Base-by-base conservation (phyloP, 2,113 vertebrate genomes). In the Phylloscopus trochilus region DNA sequence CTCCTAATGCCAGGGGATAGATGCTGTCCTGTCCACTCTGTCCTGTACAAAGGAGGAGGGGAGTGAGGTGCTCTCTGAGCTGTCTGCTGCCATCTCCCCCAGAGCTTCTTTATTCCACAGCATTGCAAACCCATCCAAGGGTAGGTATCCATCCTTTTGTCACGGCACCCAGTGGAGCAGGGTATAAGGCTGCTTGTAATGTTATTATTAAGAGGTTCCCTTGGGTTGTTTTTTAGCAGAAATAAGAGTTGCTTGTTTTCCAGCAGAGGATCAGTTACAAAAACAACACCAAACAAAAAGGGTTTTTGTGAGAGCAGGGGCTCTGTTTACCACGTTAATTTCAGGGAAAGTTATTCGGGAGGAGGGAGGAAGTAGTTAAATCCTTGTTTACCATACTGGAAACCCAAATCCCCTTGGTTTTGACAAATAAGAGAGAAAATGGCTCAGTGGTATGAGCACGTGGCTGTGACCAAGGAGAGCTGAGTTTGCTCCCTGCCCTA, bases 291-390 rank as follows among this genome's bases (percentile, higher is more conserved):
- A 83, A 87, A 58, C 47, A 92, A 80, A 93, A 92, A 59, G 60
- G 39, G 6, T 15, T 92, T 92, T 87, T 62, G 41, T 85, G 51
- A 85, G 58, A 92, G 43, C 4, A 11, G n/a, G 21, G 63, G 12
- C 56, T 88, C 63, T 85, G 43, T 77, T 96, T 90, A 51, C 74
- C 43, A 8, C 7, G 46, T 26, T 85, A 49, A 73, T 83, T 87
- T 95, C 67, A 69, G 93, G 26, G 70, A 92, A 95, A 95, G 93
- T 91, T 85, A 90, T 89, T 66, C 85, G 70, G 66, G 55, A 95
- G 19, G 17, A 89, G 18, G 55, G 58, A 92, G 60, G 79, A 96
- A 92, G 87, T 51, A 95, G 59, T 94, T 91, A 95, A 95, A 91
- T 63, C 63, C 59, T 83, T 95, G 63, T 91, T 95, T 95, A 85